phyloP scores from a whole-genome alignment of 2,113 vertebrate species.

The Neolamprologus modestus region DNA sequence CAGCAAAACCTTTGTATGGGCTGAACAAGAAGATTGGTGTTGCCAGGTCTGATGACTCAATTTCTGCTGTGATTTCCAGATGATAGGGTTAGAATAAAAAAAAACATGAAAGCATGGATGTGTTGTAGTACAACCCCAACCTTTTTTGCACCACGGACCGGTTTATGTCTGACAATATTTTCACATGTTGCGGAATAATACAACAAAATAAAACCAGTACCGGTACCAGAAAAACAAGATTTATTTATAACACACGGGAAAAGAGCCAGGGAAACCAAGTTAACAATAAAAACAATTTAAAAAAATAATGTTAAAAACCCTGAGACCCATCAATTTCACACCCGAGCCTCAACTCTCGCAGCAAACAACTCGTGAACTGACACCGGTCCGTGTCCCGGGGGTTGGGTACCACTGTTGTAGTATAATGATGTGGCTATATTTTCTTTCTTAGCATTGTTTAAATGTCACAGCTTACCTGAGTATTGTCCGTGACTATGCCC shows the following conservation, averaged over 20 bases:
- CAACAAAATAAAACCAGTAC: not conserved
- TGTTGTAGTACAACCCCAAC: not conserved
- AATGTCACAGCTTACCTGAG: not conserved
- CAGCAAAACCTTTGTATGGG: not conserved
- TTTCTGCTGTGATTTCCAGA: not conserved
- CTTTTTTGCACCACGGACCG: not conserved
- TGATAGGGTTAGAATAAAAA: not conserved
- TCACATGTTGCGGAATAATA: not conserved
- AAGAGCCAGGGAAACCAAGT: not conserved
- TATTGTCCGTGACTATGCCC: not conserved
- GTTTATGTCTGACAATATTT: not conserved
- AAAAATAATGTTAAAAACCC: not conserved
- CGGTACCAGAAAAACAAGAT: not conserved
- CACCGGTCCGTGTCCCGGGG: not conserved
- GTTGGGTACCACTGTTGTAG: not conserved
- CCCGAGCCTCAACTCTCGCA: not conserved
- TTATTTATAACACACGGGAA: not conserved
- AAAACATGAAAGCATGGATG: not conserved
- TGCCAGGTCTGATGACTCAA: not conserved
- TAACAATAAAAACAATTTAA: fast-evolving
- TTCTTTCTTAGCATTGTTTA: not conserved
- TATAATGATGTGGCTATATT: not conserved
- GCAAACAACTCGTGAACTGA: fast-evolving
- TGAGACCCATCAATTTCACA: not conserved
- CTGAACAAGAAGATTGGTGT: not conserved